Conservation (phyloP, 2,888 invertebrate genomes). For the Dicycla oo region DNA sequence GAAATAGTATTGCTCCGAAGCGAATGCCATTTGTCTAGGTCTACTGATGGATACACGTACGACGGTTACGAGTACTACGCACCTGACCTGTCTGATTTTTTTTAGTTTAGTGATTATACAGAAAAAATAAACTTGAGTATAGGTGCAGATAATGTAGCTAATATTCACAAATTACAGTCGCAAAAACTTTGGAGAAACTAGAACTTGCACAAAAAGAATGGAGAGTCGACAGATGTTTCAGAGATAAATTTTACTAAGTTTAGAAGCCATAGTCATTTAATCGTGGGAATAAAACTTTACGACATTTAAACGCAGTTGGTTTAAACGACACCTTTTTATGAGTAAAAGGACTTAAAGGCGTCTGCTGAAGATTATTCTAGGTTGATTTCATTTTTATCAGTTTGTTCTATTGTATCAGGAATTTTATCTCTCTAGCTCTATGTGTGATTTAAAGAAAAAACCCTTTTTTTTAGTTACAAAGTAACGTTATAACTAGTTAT, state of each 20-base stretch:
- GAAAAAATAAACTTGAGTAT: neutral
- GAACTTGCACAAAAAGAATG: slow-evolving; percentile 31
- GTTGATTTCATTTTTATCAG: slow-evolving; percentile 7
- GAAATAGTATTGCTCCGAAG: too few species aligned
- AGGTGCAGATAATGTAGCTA: neutral
- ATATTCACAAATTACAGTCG: neutral
- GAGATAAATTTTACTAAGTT: slow-evolving; percentile 49
- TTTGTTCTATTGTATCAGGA: neutral
- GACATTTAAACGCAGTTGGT: slow-evolving; percentile 53
- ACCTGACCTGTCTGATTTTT: neutral
- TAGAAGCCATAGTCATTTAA: slow-evolving; percentile 48
- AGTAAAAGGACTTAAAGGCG: slow-evolving; percentile 14
- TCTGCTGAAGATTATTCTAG: slow-evolving; percentile 29
- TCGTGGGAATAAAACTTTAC: slow-evolving; percentile 57
- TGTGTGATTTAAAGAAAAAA: neutral
- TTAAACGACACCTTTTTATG: slow-evolving; percentile 48
- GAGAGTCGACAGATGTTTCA: slow-evolving; percentile 47
- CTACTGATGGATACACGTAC: too few species aligned
- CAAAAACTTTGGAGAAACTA: slow-evolving; percentile 4
- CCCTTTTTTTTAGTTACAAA: neutral
- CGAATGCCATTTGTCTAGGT: too few species aligned
- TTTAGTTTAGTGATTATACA: neutral
- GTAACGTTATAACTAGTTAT: neutral
- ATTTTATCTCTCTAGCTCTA: neutral
- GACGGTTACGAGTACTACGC: neutral